Conservation (phyloP, 2,113 vertebrate genomes). For the Pangasianodon hypophthalmus region DNA sequence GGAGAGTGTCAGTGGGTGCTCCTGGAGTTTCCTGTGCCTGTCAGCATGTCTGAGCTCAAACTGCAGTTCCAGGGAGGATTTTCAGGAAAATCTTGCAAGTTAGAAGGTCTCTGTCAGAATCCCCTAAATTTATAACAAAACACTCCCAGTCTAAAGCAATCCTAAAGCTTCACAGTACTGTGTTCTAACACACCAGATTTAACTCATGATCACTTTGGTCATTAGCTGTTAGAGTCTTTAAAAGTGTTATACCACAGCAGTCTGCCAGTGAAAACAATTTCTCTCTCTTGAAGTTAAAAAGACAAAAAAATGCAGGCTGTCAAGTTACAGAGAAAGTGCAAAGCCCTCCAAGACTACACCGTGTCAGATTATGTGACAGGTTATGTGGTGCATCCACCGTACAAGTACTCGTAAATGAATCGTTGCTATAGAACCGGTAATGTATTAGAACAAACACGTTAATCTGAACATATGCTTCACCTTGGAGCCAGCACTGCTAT, state of each 20-base stretch:
- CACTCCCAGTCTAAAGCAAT: background rate
- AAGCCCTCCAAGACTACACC: background rate
- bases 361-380: too few species aligned
- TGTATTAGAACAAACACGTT: background rate
- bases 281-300: background rate
- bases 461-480: too few species aligned
- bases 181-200: background rate
- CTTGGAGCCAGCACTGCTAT: too few species aligned
- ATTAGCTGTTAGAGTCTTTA: background rate
- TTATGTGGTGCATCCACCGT: background rate
- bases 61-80: slow-evolving; percentile 97
- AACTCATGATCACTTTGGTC: background rate
- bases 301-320: background rate
- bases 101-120: slow-evolving; percentile 78
- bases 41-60: slow-evolving; percentile 77
- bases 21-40: slow-evolving; percentile 82
- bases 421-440: background rate
- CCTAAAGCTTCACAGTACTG: background rate
- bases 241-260: background rate
- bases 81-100: slow-evolving; percentile 78
- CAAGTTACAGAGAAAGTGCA: too few species aligned
- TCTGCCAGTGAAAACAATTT: background rate
- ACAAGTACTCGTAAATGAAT: background rate
- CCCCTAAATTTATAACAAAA: background rate
- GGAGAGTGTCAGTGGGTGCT: slow-evolving; percentile 88